Base-by-base conservation (phyloP, 2,797 vertebrate genomes). In the Allobates femoralis region DNA sequence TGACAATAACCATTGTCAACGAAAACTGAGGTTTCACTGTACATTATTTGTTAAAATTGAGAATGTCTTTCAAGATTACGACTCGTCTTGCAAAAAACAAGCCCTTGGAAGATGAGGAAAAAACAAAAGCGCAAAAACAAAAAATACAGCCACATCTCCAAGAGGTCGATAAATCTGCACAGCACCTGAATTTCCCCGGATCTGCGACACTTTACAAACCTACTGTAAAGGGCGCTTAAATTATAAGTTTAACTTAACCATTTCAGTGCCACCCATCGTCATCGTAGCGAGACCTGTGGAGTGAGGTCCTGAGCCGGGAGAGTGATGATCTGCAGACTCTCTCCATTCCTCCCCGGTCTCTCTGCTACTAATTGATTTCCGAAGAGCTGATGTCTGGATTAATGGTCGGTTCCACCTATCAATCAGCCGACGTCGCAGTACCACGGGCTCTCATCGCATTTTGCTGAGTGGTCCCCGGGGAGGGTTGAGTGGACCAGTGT, bases 341-440 rank as follows among this genome's bases (percentile, higher is more conserved):
- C 55, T 28, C 46, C 46, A 34, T 71, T 64, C 76, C 19, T 37
- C 32, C 58, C 76, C 18, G 51, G n/a, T 85, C 75, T 46, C 80
- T 86, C 81, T 84, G 41, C 55, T 79, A 15, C 76, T 87, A 87
- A 87, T 87, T 87, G 86, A 87, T 87, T 87, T 87, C 86, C 81
- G 81, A 87, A 84, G 86, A 87, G 86, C 86, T 84, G 86, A 87
- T 87, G 81, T 41, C 46, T 80, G 86, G 75, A 87, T 87, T 80
- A 87, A 87, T 87, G 81, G 86, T 50, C 18, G 53, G 86, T 84
- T 87, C 81, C 82, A 87, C 82, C 86, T 87, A 87, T 87, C 86
- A 87, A 87, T 87, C 86, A 87, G 30, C 82, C 76, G 73, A 87
- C 77, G 86, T 84, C 86, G 82, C 86, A 80, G 62, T 55, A 80